Evolutionary conservation across 2,113 vertebrate species (phyloP), one percentile per base, ranked within the genome.

Genomic region (Sturnus vulgaris): DNA sequence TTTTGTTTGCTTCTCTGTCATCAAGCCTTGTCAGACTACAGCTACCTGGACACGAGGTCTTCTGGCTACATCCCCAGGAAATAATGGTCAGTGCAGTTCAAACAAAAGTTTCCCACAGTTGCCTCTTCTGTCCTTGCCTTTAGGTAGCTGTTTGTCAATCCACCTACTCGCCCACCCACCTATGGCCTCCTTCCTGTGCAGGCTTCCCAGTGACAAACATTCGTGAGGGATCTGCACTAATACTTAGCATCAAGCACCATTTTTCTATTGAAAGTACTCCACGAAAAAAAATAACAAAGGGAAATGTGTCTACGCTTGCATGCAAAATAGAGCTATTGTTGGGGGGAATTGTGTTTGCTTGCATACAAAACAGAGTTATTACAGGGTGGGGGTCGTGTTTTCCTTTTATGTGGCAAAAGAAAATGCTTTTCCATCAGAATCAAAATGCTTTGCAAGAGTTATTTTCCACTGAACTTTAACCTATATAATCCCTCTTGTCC

Each of bases 321-420:
- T 84, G 60, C 68, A 72, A 88, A 95, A 76, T 7, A 92, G 53
- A 90, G 40, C 86, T 93, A 64, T 86, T 95, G 82, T 88, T 77
- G 71, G 49, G 49, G 52, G 20, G 16, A 86, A 82, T 8, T 76
- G 65, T 73, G 69, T 78, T 93, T 89, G 61, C 52, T 59, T 91
- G 75, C 70, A 90, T 61, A 75, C 64, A 86, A 88, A 94, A 60
- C 18, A 81, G 52, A 82, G 81, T 31, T 35, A 44, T 63, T 87
- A 63, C 11, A 78, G 56, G 61, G 66, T 75, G 61, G 31, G 47
- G 49, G 57, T 72, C 6, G 0, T 79, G 57, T 69, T 93, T 87
- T 71, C 78, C 33, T 79, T 87, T 64, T 28, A 40, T 24, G 40
- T 31, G 93, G 70, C 37, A 82, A 72, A 87, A 60, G 12, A 83